Evolutionary conservation across 2,888 invertebrate genomes (phyloP).

Genomic region (Taphrorychus bicolor): DNA sequence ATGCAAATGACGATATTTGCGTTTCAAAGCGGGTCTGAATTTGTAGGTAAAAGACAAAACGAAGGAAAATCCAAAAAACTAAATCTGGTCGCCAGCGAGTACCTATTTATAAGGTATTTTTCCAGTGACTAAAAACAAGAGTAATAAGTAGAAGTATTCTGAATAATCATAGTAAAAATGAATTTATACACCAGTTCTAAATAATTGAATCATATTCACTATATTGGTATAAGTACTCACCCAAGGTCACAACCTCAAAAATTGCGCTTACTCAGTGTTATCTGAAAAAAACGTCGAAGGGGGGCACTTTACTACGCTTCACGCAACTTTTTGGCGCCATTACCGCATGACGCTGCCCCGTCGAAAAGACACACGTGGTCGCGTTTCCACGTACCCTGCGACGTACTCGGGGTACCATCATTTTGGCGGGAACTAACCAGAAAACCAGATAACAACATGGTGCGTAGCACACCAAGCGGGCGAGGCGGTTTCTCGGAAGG

Average conservation of each 20-base stretch:
- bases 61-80: too few species aligned
- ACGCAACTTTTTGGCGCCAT: not conserved
- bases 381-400: not conserved
- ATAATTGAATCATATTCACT: not conserved
- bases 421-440: conserved; percentile 39
- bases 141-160: too few species aligned
- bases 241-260: not conserved
- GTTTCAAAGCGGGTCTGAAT: not conserved
- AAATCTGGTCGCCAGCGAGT: too few species aligned
- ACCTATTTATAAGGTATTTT: too few species aligned
- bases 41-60: not conserved
- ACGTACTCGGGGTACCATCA: conserved; percentile 28
- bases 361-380: not conserved
- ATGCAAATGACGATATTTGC: not conserved
- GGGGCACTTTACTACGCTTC: conserved; percentile 16
- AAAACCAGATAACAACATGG: not conserved
- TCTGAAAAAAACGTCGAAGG: too few species aligned
- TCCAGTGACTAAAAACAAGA: too few species aligned
- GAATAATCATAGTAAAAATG: too few species aligned
- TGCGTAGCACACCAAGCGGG: conserved; percentile 1
- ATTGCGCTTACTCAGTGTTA: too few species aligned
- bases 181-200: too few species aligned
- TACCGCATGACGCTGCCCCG: too few species aligned
- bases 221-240: not conserved
- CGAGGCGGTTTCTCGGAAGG: conserved; percentile 21